Conservation (phyloP, 2,797 vertebrate genomes). For the Lagodon rhomboides region DNA sequence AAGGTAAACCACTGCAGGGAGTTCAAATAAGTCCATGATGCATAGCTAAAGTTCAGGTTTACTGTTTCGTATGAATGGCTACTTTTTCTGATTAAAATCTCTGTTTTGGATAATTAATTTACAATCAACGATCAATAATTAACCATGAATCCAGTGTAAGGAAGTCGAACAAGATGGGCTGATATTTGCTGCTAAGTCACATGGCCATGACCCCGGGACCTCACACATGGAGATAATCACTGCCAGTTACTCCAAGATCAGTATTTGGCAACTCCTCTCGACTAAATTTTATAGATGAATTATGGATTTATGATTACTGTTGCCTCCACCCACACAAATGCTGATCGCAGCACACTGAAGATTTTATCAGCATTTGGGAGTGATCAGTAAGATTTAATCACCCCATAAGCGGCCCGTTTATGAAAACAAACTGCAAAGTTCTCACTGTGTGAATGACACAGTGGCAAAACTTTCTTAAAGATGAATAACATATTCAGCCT, state of each 20-base stretch:
- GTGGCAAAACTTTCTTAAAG: background rate
- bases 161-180: background rate
- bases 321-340: background rate
- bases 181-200: background rate
- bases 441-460: background rate
- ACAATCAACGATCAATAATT: background rate
- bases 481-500: background rate
- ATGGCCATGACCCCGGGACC: background rate
- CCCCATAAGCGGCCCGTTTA: background rate
- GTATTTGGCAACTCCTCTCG: background rate
- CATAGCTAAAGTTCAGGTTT: background rate
- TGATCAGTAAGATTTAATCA: slow-evolving; percentile 34
- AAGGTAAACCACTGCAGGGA: slow-evolving; percentile 15
- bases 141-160: background rate
- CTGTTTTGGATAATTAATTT: too few relatives aligned
- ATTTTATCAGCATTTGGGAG: slow-evolving; percentile 35
- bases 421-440: slow-evolving; percentile 17
- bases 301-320: slow-evolving; percentile 17
- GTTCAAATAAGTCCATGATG: background rate
- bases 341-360: slow-evolving; percentile 28
- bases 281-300: slow-evolving; percentile 3
- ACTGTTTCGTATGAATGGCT: too few relatives aligned
- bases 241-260: background rate
- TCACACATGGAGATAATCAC: background rate
- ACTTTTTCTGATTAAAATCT: too few relatives aligned